Base-by-base conservation (phyloP, 2,888 invertebrate species). In the Conchocele bisecta region DNA sequence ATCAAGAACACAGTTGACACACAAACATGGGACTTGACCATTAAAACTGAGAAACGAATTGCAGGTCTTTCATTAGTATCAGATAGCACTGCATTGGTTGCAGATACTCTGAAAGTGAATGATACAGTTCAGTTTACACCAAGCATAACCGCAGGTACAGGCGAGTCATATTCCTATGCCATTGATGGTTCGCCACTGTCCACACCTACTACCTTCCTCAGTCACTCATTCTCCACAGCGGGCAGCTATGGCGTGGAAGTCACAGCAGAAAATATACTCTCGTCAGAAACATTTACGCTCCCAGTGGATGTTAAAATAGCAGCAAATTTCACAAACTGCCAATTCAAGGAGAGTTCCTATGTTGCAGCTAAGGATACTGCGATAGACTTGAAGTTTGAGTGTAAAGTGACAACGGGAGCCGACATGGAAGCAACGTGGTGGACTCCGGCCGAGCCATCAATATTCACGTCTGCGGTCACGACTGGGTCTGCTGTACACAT, bases 231-330 rank as follows among this genome's bases (percentile, higher is more conserved):
- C 48, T 46, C 59, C 13, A 63, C 54, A n/a, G 46, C 72, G 11
- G 81, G 74, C 11, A 70, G 65, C 13, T 74, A 71, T 22, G 69
- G 44, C 5, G 70, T 82, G 1, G 41, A 42, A 2, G 66, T 70
- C 3, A 56, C 58, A 15, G 61, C 74, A 1, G 17, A 29, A 42
- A 77, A 74, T 33, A 68, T 61, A 15, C 50, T 77, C 1, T 57
- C 57, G 2, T 33, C 54, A 20, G 33, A 57, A 22, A 22, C 41
- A 20, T 22, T 56, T 20, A 44, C 41, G 6, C 9, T 65, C 3
- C 33, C 54, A 2, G 65, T 77, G 11, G 37, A 56, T 37, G 70
- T 31, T 4, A 73, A 74, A 48, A 31, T 50, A 28, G 48, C 57
- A 35, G 74, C 74, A 33, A 29, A 58, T 9, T 64, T 74, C 17